Percentiles rank a stretch among this genome's conserved stretches.
Conservation (phyloP, 2,113 vertebrate genomes). For the Ictalurus punctatus region DNA sequence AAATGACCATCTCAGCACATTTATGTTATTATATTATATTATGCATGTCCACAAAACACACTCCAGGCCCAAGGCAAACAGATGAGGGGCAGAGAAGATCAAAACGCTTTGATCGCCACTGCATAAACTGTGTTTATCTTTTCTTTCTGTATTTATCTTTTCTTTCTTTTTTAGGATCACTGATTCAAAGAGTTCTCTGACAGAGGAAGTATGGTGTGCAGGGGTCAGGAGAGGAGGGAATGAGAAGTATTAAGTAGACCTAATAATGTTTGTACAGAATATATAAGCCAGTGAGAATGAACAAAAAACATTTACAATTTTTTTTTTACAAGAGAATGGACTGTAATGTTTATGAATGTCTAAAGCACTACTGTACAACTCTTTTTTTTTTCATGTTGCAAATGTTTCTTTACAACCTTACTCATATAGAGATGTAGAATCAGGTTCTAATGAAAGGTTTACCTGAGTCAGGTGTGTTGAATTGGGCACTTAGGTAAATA, state of each 20-base stretch:
- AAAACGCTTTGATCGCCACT: conserved; percentile 23
- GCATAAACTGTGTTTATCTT: conserved; percentile 38
- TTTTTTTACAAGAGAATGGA: neutral
- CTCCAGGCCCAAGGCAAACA: neutral
- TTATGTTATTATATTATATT: neutral
- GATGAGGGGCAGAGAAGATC: neutral
- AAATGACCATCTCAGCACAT: neutral
- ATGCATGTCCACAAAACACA: neutral
- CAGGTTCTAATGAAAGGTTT: neutral
- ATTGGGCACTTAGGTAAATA: neutral
- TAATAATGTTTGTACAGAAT: neutral
- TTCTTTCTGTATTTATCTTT: conserved; percentile 38
- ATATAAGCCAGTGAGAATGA: neutral
- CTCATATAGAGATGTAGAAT: neutral
- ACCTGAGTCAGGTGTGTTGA: neutral
- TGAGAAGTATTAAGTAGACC: neutral
- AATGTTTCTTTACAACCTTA: neutral
- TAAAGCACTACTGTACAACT: neutral
- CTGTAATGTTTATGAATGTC: neutral
- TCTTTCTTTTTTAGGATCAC: conserved; percentile 23
- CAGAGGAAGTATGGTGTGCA: neutral
- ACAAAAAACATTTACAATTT: neutral
- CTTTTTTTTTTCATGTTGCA: neutral
- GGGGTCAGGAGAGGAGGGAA: neutral
- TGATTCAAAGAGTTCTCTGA: conserved; percentile 13